Conservation (phyloP, 1,140 invertebrate genomes). For the Thaumatotibia leucotreta region DNA sequence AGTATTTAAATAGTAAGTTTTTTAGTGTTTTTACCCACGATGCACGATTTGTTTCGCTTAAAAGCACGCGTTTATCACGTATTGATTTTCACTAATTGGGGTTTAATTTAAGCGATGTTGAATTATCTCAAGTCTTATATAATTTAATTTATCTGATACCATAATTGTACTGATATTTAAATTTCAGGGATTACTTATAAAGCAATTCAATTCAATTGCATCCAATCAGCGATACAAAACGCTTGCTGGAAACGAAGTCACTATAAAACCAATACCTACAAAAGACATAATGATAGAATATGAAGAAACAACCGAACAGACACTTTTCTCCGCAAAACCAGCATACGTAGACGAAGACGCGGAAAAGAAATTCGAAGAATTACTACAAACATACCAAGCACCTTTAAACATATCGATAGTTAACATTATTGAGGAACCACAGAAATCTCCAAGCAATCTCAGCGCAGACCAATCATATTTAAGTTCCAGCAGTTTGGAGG, state of each 20-base stretch:
- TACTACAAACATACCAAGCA: constrained; percentile 46
- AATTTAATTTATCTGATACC: constrained; percentile 11
- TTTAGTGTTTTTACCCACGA: neutral
- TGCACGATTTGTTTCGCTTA: neutral
- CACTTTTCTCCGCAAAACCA: constrained; percentile 53
- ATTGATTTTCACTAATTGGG: constrained; percentile 9
- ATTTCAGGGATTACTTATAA: constrained; percentile 71
- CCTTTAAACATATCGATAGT: constrained; percentile 24
- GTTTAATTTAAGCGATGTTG: neutral
- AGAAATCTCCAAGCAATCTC: constrained; percentile 42
- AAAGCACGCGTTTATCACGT: constrained; percentile 2
- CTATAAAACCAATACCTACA: constrained; percentile 48
- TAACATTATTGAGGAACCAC: constrained; percentile 32
- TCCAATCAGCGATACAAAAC: constrained; percentile 63
- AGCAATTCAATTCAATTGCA: constrained; percentile 66
- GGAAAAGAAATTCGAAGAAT: constrained; percentile 62
- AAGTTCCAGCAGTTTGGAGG: constrained; percentile 69
- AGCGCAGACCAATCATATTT: constrained; percentile 53
- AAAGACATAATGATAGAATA: constrained; percentile 63
- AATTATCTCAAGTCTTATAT: neutral
- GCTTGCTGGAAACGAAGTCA: constrained; percentile 47
- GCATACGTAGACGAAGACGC: constrained; percentile 53
- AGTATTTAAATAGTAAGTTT: neutral
- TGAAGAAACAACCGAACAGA: constrained; percentile 51
- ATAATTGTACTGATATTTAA: constrained; percentile 24